phyloP scores from a whole-genome alignment of 2,888 invertebrate species.

The Clitarchus hookeri region DNA sequence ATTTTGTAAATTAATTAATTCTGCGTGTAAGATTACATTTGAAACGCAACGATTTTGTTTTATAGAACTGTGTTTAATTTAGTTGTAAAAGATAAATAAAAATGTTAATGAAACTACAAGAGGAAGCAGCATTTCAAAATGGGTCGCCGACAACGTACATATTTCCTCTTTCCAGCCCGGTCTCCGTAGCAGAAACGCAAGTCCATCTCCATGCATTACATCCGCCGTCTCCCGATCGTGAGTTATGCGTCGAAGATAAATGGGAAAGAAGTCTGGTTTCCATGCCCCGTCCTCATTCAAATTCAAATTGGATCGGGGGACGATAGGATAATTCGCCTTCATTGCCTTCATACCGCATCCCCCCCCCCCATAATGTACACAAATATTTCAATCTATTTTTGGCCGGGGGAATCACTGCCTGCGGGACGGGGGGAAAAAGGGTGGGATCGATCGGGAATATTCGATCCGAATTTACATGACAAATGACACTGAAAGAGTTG shows the following conservation, averaged over 20 bases:
- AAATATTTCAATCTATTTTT: conserved; percentile 14
- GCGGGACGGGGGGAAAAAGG: neutral
- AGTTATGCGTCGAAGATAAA: conserved; percentile 3
- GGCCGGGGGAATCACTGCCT: neutral
- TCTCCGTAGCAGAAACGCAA: neutral
- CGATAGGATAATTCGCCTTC: conserved; percentile 14
- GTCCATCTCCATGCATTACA: neutral
- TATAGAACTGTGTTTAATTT: too few relatives aligned
- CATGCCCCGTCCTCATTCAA: neutral
- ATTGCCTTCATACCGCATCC: neutral
- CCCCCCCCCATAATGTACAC: conserved; percentile 1
- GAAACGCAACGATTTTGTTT: too few relatives aligned
- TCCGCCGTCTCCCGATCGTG: neutral
- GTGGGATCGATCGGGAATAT: neutral
- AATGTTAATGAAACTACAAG: too few relatives aligned
- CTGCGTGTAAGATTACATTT: too few relatives aligned
- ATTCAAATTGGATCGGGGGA: conserved; percentile 2
- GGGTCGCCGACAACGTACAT: neutral
- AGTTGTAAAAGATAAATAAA: too few relatives aligned
- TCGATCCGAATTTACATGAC: neutral
- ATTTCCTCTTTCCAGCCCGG: neutral
- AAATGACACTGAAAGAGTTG: neutral
- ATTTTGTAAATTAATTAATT: too few relatives aligned
- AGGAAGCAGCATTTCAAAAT: too few relatives aligned
- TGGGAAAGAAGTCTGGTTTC: neutral